Evolutionary conservation across 2,888 invertebrate species (phyloP).

Genomic region (Caenorhabditis panamensis): DNA sequence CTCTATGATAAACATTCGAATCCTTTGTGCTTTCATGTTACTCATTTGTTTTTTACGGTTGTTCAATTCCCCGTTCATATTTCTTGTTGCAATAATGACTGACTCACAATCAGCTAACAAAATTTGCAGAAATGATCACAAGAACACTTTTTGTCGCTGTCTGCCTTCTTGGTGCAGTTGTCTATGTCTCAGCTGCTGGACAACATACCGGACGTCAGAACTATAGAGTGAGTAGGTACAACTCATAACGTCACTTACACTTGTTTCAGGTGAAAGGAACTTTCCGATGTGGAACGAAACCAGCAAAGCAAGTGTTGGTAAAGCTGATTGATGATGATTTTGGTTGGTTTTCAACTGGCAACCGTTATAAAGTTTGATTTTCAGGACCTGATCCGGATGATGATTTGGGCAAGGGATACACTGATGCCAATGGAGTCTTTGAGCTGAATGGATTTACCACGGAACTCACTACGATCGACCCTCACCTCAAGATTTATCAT

Average conservation of each 20-base stretch:
- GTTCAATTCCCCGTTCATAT: too few relatives aligned
- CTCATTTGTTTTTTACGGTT: too few relatives aligned
- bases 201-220: constrained; percentile 71
- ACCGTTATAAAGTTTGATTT: not conserved
- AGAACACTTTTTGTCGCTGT: constrained; percentile 11
- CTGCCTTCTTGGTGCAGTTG: constrained; percentile 9
- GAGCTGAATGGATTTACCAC: constrained; percentile 74
- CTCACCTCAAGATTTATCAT: constrained; percentile 79
- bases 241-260: not conserved
- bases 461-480: constrained; percentile 80
- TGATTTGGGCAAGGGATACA: constrained; percentile 74
- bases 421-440: constrained; percentile 75
- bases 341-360: constrained; percentile 54
- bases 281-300: constrained; percentile 74
- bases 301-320: constrained; percentile 76
- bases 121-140: constrained; percentile 21
- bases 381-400: constrained; percentile 79
- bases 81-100: too few relatives aligned
- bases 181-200: constrained; percentile 30
- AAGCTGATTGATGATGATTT: constrained; percentile 81
- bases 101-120: too few relatives aligned
- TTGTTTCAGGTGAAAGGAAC: constrained; percentile 71
- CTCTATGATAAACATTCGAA: not conserved
- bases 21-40: not conserved
- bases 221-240: constrained; percentile 66